Evolutionary conservation across 2,113 vertebrate species (phyloP).

Genomic region (Toxotes chatareus): DNA sequence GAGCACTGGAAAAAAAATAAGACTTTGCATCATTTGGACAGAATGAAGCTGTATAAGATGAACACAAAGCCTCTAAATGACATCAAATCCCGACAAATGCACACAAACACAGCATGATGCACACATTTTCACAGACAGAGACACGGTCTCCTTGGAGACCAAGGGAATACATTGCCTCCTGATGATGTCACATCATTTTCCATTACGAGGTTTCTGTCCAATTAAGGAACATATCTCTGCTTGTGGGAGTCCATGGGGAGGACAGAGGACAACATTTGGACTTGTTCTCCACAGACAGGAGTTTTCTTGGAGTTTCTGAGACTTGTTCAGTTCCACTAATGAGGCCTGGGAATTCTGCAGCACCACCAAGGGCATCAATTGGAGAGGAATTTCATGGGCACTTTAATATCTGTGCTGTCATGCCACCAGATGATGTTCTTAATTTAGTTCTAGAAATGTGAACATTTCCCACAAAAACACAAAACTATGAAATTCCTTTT

Average conservation of each 20-base stretch:
- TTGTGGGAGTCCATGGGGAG: constrained; percentile 28
- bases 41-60: constrained; percentile 11
- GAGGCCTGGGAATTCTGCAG: constrained; percentile 46
- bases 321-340: constrained; percentile 45
- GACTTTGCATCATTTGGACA: background rate
- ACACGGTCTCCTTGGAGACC: background rate
- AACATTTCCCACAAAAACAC: background rate
- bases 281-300: constrained; percentile 23
- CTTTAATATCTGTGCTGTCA: constrained; percentile 24
- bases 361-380: constrained; percentile 17
- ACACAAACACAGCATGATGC: background rate
- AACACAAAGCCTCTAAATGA: background rate
- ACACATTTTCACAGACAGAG: background rate
- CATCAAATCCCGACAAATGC: background rate
- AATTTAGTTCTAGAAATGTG: background rate
- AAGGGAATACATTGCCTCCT: constrained; percentile 25
- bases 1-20: background rate
- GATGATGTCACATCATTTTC: constrained; percentile 24
- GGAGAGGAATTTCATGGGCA: constrained; percentile 25
- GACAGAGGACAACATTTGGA: constrained; percentile 33
- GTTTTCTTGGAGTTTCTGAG: constrained; percentile 21
- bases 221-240: constrained; percentile 44
- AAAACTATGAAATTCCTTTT: background rate
- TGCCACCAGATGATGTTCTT: constrained; percentile 12
- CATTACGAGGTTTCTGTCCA: constrained; percentile 40